phyloP scores from a whole-genome alignment of 35 echinoderm and acorn worm species.

The Apostichopus californicus region DNA sequence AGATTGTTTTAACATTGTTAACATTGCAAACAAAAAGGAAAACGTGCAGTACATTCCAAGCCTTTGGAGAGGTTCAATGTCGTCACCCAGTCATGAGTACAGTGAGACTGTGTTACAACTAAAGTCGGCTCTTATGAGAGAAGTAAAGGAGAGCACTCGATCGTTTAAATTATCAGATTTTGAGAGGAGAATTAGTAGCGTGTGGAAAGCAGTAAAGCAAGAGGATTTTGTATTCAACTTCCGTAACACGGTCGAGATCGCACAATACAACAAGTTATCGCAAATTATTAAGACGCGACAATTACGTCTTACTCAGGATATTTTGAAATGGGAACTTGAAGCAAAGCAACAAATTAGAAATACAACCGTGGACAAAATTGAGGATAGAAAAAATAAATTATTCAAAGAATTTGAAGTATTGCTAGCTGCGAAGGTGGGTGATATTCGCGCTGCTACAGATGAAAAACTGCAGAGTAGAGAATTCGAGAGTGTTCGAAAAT shows the following conservation, averaged over 20 bases:
- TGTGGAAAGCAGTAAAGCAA: slow-evolving; percentile 51
- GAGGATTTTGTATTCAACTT: slow-evolving; percentile 67
- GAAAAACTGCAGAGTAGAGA: slow-evolving; percentile 4
- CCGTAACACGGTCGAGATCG: slow-evolving; percentile 14
- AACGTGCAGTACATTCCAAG: slow-evolving; percentile 10
- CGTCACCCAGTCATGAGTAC: slow-evolving; percentile 53
- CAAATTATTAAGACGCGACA: neutral
- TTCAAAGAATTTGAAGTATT: slow-evolving; percentile 16
- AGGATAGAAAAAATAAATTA: neutral
- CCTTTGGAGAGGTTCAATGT: slow-evolving; percentile 53
- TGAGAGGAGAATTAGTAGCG: neutral
- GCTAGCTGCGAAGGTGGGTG: neutral
- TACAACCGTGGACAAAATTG: slow-evolving; percentile 20
- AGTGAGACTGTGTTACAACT: slow-evolving; percentile 49
- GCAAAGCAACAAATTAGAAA: slow-evolving; percentile 24
- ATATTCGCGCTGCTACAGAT: neutral
- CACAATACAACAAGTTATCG: slow-evolving; percentile 37
- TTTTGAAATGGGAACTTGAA: slow-evolving; percentile 46
- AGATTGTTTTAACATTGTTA: slow-evolving; percentile 39
- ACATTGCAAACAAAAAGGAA: neutral
- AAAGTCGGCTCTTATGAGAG: slow-evolving; percentile 11
- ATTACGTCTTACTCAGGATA: neutral
- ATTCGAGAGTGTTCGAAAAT: slow-evolving; percentile 3
- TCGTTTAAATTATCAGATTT: slow-evolving; percentile 25
- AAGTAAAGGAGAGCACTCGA: neutral